phyloP scores from a whole-genome alignment of 2,797 vertebrate species.

The Cyprinodon diabolis region DNA sequence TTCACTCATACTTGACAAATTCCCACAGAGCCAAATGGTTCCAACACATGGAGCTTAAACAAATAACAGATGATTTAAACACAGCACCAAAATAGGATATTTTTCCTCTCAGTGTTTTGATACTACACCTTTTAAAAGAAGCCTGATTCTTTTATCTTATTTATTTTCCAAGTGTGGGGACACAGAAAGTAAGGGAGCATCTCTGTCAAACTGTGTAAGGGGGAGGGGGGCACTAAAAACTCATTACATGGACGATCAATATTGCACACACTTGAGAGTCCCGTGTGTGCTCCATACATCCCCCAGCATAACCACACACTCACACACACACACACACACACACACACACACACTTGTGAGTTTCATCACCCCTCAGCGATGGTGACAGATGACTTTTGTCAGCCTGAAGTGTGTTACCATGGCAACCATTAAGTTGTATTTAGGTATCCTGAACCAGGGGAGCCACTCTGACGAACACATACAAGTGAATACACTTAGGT shows the following conservation, averaged over 20 bases:
- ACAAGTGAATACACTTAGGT: constrained; percentile 31
- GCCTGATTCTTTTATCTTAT: constrained; percentile 50
- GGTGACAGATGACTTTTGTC: constrained; percentile 78
- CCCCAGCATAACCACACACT: constrained; percentile 23
- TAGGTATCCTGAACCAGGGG: constrained; percentile 44
- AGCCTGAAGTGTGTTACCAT: constrained; percentile 73
- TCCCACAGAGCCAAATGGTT: not conserved
- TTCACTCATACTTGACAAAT: constrained; percentile 2
- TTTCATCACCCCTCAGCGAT: constrained; percentile 55
- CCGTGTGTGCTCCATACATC: constrained; percentile 21
- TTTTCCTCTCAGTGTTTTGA: constrained; percentile 5
- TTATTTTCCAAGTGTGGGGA: constrained; percentile 43
- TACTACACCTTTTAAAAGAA: constrained; percentile 32
- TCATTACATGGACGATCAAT: constrained; percentile 82
- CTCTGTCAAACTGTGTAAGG: constrained; percentile 69
- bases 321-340: constrained; percentile 34
- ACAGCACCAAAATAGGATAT: constrained; percentile 1
- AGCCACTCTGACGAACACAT: constrained; percentile 32
- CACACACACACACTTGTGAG: constrained; percentile 31
- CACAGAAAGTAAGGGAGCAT: constrained; percentile 45
- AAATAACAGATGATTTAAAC: not conserved
- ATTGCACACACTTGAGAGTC: constrained; percentile 72
- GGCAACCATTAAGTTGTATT: constrained; percentile 74
- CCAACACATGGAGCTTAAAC: not conserved
- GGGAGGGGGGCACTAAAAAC: constrained; percentile 77